These are phyloP conservation scores for Drosophila subsilvestris DNA, from an alignment of 2,888 invertebrate genomes.

Conservation along the genomic window DNA sequence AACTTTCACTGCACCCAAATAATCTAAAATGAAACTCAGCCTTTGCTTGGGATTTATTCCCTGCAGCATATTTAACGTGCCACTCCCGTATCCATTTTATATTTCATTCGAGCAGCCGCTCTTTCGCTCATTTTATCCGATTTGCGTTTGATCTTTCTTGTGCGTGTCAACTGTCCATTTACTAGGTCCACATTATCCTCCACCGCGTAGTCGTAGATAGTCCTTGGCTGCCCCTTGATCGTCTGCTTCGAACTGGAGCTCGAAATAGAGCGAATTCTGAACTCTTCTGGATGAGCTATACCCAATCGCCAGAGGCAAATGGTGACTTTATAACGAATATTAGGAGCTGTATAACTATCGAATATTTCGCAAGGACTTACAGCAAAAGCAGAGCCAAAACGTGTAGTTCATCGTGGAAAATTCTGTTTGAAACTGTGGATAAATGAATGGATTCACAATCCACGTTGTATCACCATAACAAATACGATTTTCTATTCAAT, in stretches of 20 bases:
- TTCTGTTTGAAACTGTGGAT: not conserved
- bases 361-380: not conserved
- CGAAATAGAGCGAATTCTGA: conserved; percentile 11
- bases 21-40: not conserved
- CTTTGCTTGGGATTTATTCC: not conserved
- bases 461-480: not conserved
- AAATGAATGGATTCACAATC: not conserved
- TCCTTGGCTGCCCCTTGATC: not conserved
- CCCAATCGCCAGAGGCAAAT: conserved; percentile 5
- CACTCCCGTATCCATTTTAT: not conserved
- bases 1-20: not conserved
- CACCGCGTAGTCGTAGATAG: not conserved
- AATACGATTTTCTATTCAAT: not conserved
- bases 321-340: not conserved
- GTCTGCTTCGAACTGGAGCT: not conserved
- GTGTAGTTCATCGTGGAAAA: not conserved
- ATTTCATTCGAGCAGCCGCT: not conserved
- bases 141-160: not conserved
- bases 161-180: not conserved
- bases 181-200: not conserved
- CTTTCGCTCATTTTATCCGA: conserved; percentile 2
- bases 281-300: not conserved
- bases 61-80: not conserved
- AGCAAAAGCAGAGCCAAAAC: not conserved
- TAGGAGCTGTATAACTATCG: not conserved